A percentile compares a stretch with the other conserved stretches of the same genome.
phyloP scores from a whole-genome alignment of 1,140 invertebrate species.

The Lordiphosa stackelbergi region DNA sequence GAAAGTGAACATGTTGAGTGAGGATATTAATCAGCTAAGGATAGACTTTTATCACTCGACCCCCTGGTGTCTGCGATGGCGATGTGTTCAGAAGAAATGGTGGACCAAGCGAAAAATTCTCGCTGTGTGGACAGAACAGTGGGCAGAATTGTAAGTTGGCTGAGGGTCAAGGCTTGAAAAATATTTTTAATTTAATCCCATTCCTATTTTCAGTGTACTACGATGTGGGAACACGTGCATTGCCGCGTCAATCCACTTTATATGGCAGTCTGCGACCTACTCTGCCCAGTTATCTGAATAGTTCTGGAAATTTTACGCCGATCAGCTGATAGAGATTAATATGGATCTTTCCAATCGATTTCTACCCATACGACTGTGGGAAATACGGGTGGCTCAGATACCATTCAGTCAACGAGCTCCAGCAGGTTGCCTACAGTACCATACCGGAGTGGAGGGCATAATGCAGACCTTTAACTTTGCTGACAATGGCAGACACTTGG shows the following conservation, averaged over 20 bases:
- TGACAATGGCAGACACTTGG: conserved; percentile 87
- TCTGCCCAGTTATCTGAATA: conserved; percentile 13
- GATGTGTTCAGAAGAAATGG: conserved; percentile 83
- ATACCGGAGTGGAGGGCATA: conserved; percentile 79
- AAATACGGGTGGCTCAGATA: conserved; percentile 84
- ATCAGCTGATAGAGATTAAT: conserved; percentile 57
- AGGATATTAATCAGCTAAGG: conserved; percentile 86
- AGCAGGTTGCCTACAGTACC: conserved; percentile 85
- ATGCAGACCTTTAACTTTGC: conserved; percentile 86
- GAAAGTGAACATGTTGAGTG: conserved; percentile 84
- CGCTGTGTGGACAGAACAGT: conserved; percentile 88
- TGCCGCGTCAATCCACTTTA: conserved; percentile 57
- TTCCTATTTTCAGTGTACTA: conserved; percentile 81
- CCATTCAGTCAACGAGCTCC: conserved; percentile 86
- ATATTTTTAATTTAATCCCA: conserved; percentile 9
- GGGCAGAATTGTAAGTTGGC: conserved; percentile 86
- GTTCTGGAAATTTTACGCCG: conserved; percentile 12
- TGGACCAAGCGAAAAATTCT: conserved; percentile 80
- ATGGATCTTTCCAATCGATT: conserved; percentile 78
- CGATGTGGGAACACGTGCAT: conserved; percentile 79
- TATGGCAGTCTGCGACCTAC: conserved; percentile 61
- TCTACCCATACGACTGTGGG: conserved; percentile 84
- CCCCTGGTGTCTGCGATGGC: conserved; percentile 86
- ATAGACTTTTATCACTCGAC: conserved; percentile 87
- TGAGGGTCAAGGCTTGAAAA: no score